phyloP scores from a whole-genome alignment of 2,888 invertebrate genomes.

The Aromia moschata region DNA sequence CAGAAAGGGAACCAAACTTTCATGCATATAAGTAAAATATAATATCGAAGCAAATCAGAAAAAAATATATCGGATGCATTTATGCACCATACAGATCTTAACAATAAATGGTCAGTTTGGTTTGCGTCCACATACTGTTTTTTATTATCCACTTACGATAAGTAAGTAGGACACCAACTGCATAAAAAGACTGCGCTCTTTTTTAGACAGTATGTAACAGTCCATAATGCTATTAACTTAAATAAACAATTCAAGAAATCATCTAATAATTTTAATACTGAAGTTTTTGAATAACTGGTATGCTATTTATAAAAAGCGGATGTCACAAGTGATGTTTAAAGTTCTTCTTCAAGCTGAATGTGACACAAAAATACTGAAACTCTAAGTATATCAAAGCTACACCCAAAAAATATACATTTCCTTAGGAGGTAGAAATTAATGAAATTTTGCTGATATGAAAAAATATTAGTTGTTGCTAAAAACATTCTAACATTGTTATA shows the following conservation, averaged over 20 bases:
- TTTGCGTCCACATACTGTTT: too few relatives aligned
- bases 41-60: too few relatives aligned
- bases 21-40: too few relatives aligned
- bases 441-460: constrained; percentile 51
- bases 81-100: too few relatives aligned
- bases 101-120: too few relatives aligned
- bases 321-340: background rate
- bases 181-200: background rate
- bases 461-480: constrained; percentile 51
- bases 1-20: too few relatives aligned
- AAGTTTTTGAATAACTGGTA: background rate
- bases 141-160: too few relatives aligned
- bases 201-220: background rate
- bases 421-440: constrained; percentile 38
- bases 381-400: constrained; percentile 18
- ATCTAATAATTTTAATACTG: background rate
- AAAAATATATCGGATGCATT: too few relatives aligned
- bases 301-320: background rate
- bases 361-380: constrained; percentile 7
- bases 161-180: background rate
- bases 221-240: too few relatives aligned
- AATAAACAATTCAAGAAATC: too few relatives aligned
- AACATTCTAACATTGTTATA: constrained; percentile 56
- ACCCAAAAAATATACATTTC: constrained; percentile 36
- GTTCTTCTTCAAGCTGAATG: background rate